These are phyloP conservation scores for Drosophila ficusphila DNA, from an alignment of 1,140 invertebrate genomes.

Conservation along the genomic window DNA sequence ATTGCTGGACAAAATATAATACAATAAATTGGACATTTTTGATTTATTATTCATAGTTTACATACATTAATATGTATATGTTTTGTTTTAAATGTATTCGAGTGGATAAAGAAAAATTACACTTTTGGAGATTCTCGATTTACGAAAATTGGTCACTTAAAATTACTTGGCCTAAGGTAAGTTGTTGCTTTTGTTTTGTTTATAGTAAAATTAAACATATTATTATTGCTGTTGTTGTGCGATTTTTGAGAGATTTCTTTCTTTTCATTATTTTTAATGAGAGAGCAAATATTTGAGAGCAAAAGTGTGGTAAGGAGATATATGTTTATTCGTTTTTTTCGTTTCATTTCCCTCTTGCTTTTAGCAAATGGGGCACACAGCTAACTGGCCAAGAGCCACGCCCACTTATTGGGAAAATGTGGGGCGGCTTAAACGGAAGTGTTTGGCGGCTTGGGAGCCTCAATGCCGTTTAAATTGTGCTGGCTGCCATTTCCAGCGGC, in stretches of 20 bases:
- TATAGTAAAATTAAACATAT: conserved; percentile 11
- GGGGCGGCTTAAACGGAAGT: conserved; percentile 70
- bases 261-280: conserved; percentile 4
- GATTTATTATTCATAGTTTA: conserved; percentile 1
- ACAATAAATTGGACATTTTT: conserved; percentile 18
- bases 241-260: conserved; percentile 57
- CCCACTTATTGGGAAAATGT: not conserved
- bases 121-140: conserved; percentile 22
- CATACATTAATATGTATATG: not conserved
- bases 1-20: conserved; percentile 36
- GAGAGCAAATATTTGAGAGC: conserved; percentile 36
- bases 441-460: conserved; percentile 75
- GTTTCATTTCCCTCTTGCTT: conserved; percentile 44
- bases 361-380: conserved; percentile 42
- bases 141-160: conserved; percentile 49
- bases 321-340: conserved; percentile 9
- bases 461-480: conserved; percentile 49
- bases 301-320: conserved; percentile 33
- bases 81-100: conserved; percentile 6
- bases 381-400: conserved; percentile 27
- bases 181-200: conserved; percentile 25
- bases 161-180: conserved; percentile 63
- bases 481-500: conserved; percentile 70
- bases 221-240: conserved; percentile 45
- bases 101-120: not conserved